Evolutionary conservation across 2,797 vertebrate genomes (phyloP).

Genomic region (Micropoecilia bifurca): DNA sequence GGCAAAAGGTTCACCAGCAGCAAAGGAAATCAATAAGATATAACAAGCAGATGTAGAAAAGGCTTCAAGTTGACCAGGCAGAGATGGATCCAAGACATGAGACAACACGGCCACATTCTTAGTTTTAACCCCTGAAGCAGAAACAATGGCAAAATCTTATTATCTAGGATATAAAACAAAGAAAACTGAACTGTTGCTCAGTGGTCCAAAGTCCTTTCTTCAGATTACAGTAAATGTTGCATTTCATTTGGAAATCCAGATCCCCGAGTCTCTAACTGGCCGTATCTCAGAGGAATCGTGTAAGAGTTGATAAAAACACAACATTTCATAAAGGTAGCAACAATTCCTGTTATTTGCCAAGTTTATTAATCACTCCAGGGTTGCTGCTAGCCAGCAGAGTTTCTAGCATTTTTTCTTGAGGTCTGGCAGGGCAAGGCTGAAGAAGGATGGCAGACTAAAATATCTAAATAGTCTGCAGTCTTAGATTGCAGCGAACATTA

Average conservation of each 20-base stretch:
- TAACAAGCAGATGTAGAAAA: not conserved
- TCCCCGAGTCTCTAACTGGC: not conserved
- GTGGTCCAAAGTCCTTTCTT: not conserved
- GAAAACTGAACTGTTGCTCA: not conserved
- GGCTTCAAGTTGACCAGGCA: not conserved
- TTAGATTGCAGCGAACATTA: no score
- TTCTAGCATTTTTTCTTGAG: no score
- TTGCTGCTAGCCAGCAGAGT: no score
- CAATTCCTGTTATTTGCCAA: not conserved
- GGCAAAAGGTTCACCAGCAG: not conserved
- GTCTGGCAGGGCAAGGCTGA: no score
- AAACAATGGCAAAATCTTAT: not conserved
- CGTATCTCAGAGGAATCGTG: not conserved
- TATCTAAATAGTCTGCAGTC: no score
- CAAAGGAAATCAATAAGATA: not conserved
- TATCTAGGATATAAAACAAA: not conserved
- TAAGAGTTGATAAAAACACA: not conserved
- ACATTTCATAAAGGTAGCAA: not conserved
- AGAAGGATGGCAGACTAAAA: no score
- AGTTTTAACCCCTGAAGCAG: not conserved
- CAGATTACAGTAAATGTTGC: not conserved
- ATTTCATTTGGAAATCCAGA: not conserved
- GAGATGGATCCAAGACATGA: no score
- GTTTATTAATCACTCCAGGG: not conserved
- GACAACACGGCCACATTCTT: not conserved